phyloP scores from a whole-genome alignment of 2,888 invertebrate species.

The Parnassius smintheus region DNA sequence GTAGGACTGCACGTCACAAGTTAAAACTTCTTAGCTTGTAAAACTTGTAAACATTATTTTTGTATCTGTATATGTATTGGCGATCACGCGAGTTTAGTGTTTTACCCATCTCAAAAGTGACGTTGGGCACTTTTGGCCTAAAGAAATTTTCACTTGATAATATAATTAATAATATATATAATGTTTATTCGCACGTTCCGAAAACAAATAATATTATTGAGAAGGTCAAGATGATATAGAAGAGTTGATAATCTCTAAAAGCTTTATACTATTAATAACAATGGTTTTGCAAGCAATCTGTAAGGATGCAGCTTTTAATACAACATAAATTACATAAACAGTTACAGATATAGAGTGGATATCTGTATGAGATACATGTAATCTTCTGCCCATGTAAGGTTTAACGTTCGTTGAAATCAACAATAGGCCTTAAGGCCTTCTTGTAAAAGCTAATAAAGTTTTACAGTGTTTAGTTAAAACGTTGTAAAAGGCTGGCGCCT shows the following conservation, averaged over 20 bases:
- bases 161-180: no score
- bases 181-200: no score
- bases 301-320: slow-evolving; percentile 37
- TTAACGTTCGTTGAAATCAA: slow-evolving; percentile 28
- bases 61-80: no score
- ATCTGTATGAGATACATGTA: slow-evolving; percentile 46
- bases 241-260: slow-evolving; percentile 5
- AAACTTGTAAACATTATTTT: no score
- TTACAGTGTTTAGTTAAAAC: slow-evolving; percentile 6
- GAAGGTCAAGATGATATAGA: slow-evolving; percentile 10
- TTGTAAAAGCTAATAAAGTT: slow-evolving; percentile 31
- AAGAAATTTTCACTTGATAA: no score
- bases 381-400: slow-evolving; percentile 36
- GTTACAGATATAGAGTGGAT: slow-evolving; percentile 46
- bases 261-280: slow-evolving; percentile 21
- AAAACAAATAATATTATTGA: neutral
- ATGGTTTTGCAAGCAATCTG: slow-evolving; percentile 26
- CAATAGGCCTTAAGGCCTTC: slow-evolving; percentile 33
- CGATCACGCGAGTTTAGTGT: no score
- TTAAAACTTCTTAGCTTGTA: no score
- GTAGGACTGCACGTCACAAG: no score
- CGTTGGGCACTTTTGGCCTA: no score
- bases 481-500: slow-evolving; percentile 39
- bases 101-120: no score
- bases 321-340: slow-evolving; percentile 51